These are phyloP conservation scores for Sminthurinus signatus DNA, from an alignment of 1,140 invertebrate genomes.

Conservation along the genomic window DNA sequence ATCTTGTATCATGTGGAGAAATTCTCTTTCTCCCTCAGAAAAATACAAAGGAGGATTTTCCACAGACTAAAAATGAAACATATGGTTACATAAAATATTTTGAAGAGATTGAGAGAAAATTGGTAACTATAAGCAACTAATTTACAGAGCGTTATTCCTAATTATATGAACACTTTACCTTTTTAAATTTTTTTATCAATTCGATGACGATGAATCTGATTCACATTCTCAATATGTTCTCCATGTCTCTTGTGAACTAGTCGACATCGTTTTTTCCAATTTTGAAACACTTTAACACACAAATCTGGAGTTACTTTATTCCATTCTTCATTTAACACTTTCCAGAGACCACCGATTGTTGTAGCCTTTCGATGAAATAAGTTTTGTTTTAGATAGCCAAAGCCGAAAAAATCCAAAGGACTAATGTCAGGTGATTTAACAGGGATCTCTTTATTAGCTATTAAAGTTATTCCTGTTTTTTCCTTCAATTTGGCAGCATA, in stretches of 20 bases:
- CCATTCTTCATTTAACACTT: constrained; percentile 12
- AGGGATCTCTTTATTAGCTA: neutral
- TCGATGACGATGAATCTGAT: neutral
- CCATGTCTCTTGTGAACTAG: neutral
- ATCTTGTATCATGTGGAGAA: too few relatives aligned
- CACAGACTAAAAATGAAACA: too few relatives aligned
- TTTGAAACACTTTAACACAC: neutral
- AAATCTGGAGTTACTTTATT: neutral
- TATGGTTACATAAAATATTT: too few relatives aligned
- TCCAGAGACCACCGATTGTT: constrained; percentile 10
- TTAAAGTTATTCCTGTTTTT: neutral
- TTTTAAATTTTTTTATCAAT: neutral
- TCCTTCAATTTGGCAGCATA: neutral
- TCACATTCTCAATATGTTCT: neutral
- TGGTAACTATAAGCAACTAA: too few relatives aligned
- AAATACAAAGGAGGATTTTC: too few relatives aligned
- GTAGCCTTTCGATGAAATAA: neutral
- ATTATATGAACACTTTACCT: too few relatives aligned
- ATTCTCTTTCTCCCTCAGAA: too few relatives aligned
- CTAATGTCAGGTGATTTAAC: constrained; percentile 3
- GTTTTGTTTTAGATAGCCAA: constrained; percentile 1
- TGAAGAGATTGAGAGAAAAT: too few relatives aligned
- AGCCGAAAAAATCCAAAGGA: constrained; percentile 7
- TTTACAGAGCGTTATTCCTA: too few relatives aligned
- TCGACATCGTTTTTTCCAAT: constrained; percentile 12